Conservation (phyloP, 1,140 invertebrate genomes). For the Neodiprion fabricii region DNA sequence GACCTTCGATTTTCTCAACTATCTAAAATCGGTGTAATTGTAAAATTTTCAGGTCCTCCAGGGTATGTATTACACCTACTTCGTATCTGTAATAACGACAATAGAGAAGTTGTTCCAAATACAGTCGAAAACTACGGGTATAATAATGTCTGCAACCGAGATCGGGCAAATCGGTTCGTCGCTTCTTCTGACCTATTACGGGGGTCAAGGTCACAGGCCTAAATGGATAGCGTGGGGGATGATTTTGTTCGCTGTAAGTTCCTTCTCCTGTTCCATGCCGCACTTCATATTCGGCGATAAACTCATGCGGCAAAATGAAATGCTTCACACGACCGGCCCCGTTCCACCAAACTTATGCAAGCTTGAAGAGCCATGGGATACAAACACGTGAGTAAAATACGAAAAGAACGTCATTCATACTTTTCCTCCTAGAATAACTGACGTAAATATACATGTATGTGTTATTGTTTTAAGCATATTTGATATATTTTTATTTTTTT, state of each 20-base stretch:
- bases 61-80: slow-evolving; percentile 95
- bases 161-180: slow-evolving; percentile 92
- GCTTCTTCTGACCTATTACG: slow-evolving; percentile 90
- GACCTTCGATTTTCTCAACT: too few relatives aligned
- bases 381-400: neutral
- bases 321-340: slow-evolving; percentile 54
- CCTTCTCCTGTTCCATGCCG: slow-evolving; percentile 85
- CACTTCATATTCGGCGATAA: slow-evolving; percentile 82
- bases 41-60: slow-evolving; percentile 69
- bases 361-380: slow-evolving; percentile 27
- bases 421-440: too few relatives aligned
- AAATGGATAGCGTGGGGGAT: slow-evolving; percentile 95
- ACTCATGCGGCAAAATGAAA: slow-evolving; percentile 70
- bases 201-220: slow-evolving; percentile 92
- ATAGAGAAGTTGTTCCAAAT: slow-evolving; percentile 97
- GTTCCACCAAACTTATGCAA: slow-evolving; percentile 56
- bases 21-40: neutral
- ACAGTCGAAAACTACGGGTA: slow-evolving; percentile 92
- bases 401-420: too few relatives aligned
- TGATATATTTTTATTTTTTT: too few relatives aligned
- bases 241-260: slow-evolving; percentile 85
- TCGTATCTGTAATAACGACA: slow-evolving; percentile 95
- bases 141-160: slow-evolving; percentile 93
- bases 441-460: too few relatives aligned
- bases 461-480: too few relatives aligned